Evolutionary conservation across 2,888 invertebrate genomes (phyloP).

Genomic region (Glyphotaelius pellucidus): DNA sequence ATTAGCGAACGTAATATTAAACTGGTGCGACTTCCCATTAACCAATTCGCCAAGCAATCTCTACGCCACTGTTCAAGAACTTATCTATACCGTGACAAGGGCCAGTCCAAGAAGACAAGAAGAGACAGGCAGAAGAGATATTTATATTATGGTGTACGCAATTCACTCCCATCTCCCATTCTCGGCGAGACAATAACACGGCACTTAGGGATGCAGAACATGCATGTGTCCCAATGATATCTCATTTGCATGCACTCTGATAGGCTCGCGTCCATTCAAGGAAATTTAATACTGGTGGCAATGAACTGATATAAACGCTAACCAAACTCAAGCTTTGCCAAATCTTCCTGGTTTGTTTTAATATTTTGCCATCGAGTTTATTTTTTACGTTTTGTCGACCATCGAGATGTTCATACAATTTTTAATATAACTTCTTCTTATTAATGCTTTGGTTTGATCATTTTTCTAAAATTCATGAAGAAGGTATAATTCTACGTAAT

Average conservation of each 20-base stretch:
- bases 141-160: constrained; percentile 28
- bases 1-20: too few relatives aligned
- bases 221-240: constrained; percentile 15
- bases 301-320: neutral
- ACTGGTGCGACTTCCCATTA: neutral
- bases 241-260: constrained; percentile 10
- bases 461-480: too few relatives aligned
- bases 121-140: constrained; percentile 5
- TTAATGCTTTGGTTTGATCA: neutral
- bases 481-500: too few relatives aligned
- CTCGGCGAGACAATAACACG: neutral
- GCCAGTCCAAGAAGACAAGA: neutral
- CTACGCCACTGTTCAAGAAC: neutral
- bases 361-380: neutral
- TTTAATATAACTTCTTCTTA: neutral
- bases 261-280: constrained; percentile 19
- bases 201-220: constrained; percentile 7
- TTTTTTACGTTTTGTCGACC: neutral
- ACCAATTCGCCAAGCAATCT: neutral
- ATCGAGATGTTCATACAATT: neutral
- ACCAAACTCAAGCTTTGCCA: neutral
- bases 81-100: neutral
- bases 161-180: constrained; percentile 8
- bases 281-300: neutral
- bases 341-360: neutral